Percentiles rank a stretch among this genome's conserved stretches.
These are phyloP conservation scores for Drosophila ananassae DNA, from an alignment of 1,140 invertebrate genomes.

Conservation along the genomic window DNA sequence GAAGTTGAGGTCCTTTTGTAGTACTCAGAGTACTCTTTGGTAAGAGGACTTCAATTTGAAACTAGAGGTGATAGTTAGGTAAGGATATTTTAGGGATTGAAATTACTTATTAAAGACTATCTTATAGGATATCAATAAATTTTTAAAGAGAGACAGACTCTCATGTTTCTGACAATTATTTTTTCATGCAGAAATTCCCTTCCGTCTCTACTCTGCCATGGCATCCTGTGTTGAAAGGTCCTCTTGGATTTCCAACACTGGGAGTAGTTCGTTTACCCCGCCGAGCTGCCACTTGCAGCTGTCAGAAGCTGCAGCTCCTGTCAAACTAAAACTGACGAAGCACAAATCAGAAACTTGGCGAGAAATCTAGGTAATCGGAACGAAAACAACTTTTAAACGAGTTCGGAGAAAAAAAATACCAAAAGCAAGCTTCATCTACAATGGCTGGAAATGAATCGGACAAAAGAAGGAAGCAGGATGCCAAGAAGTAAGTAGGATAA, in stretches of 20 bases:
- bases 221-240: not conserved
- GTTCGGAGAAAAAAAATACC: not conserved
- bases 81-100: too few relatives aligned
- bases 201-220: too few relatives aligned
- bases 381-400: not conserved
- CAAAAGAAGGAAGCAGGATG: slow-evolving; percentile 12
- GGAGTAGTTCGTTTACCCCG: not conserved
- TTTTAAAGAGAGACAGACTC: too few relatives aligned
- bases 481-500: slow-evolving; percentile 34
- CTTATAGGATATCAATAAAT: too few relatives aligned
- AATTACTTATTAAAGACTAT: too few relatives aligned
- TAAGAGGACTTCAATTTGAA: not conserved
- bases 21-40: slow-evolving; percentile 3
- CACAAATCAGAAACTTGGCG: slow-evolving; percentile 33
- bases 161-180: too few relatives aligned
- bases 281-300: not conserved
- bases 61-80: not conserved
- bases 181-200: too few relatives aligned
- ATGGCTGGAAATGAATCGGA: slow-evolving; percentile 18
- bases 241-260: not conserved
- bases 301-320: slow-evolving; percentile 10
- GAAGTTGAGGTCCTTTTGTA: not conserved
- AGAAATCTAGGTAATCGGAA: slow-evolving; percentile 12
- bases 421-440: not conserved
- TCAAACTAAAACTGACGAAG: slow-evolving; percentile 28